Evolutionary conservation across 2,888 invertebrate genomes (phyloP), one percentile per base, ranked within the genome.

Genomic region (Petrophora chlorosata): DNA sequence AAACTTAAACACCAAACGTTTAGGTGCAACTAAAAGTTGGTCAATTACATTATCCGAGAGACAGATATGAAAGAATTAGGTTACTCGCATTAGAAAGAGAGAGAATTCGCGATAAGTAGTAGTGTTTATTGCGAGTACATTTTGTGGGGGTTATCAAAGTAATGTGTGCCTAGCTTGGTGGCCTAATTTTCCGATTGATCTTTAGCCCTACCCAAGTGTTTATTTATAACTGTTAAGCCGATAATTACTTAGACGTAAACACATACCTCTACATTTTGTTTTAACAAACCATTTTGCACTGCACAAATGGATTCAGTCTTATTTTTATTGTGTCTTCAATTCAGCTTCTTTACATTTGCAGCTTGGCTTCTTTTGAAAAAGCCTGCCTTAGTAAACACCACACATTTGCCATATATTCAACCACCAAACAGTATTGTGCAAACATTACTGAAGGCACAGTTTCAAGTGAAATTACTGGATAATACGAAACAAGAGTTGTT

Each of bases 31-130:
- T 10, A 28, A 33, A 33, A 17, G 25, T 33, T 38, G 30, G 41
- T 32, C 28, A 36, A 32, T 23, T 16, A 29, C 34, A 35, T 43
- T 34, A 39, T 43, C 49, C 29, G 17, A 44, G 44, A 48, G 16
- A 49, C 59, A 59, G 67, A 66, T 55, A 42, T 52, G 26, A 28
- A 8, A 54, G 69, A 85, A 77, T 82, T 81, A 73, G 86, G 87
- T 79, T 69, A 82, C 73, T 76, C 70, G 79, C 75, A 79, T 78
- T 78, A 80, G 81, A 75, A 73, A 83, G 85, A 81, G 77, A 79
- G 82, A 79, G 73, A 75, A 77, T 70, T 50, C 59, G 36, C 59
- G 76, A 81, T 82, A 43, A 50, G 79, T 77, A 60, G 48, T 40
- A 59, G 10, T 12, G 23, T 23, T 12, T 12, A 32, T 33, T 60